phyloP scores from a whole-genome alignment of 1,140 invertebrate species.

The Aphis craccivora region DNA sequence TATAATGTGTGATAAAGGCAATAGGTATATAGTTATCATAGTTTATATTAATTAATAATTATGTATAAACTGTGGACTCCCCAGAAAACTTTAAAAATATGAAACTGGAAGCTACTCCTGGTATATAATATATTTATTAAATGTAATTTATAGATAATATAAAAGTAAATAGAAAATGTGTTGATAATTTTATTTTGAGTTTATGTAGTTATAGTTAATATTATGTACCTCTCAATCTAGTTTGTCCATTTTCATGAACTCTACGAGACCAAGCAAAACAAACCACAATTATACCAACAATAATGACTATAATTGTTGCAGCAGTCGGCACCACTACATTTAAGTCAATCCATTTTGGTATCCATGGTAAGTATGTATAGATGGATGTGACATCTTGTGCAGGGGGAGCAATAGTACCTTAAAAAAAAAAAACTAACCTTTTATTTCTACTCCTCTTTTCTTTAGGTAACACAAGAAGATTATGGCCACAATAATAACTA shows the following conservation, averaged over 20 bases:
- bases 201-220: background rate
- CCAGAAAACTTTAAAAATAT: too few relatives aligned
- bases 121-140: background rate
- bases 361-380: conserved; percentile 76
- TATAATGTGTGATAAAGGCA: too few relatives aligned
- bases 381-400: conserved; percentile 71
- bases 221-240: conserved; percentile 76
- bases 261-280: conserved; percentile 83
- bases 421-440: conserved; percentile 72
- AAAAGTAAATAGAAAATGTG: background rate
- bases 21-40: too few relatives aligned
- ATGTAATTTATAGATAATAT: background rate
- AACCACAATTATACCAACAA: conserved; percentile 87
- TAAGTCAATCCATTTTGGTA: conserved; percentile 84
- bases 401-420: conserved; percentile 82
- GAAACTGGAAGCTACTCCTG: background rate
- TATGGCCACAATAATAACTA: conserved; percentile 90
- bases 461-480: conserved; percentile 88
- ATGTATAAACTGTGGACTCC: too few relatives aligned
- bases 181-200: background rate
- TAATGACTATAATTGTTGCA: conserved; percentile 84
- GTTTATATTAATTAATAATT: too few relatives aligned
- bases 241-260: conserved; percentile 76
- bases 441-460: conserved; percentile 79
- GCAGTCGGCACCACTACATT: conserved; percentile 85